Percentiles rank a stretch among this genome's conserved stretches.
Conservation (phyloP, 2,113 vertebrate genomes). For the mouse (Mus musculus) region DNA sequence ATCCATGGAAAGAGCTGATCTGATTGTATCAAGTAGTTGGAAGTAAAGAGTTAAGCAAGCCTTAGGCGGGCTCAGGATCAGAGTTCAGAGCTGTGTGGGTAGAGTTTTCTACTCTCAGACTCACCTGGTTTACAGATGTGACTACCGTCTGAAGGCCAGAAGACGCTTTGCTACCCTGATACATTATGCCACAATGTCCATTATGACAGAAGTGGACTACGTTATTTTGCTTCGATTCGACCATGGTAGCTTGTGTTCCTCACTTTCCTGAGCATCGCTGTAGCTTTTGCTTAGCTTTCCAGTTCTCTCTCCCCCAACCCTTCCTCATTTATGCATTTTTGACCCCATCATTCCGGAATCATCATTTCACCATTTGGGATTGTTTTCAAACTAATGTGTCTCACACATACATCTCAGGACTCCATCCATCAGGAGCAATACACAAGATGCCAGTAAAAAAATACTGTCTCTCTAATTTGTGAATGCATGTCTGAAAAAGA, state of each 20-base stretch:
- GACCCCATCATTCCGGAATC: constrained; percentile 43
- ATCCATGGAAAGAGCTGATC: background rate
- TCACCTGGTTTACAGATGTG: constrained; percentile 56
- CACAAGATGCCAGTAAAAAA: constrained; percentile 50
- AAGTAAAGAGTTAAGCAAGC: constrained; percentile 42
- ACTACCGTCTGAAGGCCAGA: constrained; percentile 49
- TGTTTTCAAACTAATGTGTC: constrained; percentile 69
- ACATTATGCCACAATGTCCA: constrained; percentile 51
- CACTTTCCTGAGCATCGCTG: background rate
- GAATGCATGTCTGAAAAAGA: constrained; percentile 69
- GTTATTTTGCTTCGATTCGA: constrained; percentile 42
- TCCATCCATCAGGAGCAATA: constrained; percentile 46
- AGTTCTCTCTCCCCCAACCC: background rate
- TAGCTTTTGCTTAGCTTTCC: constrained; percentile 24
- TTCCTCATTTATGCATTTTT: constrained; percentile 54
- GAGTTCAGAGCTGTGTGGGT: constrained; percentile 28
- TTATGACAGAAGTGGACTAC: constrained; percentile 21
- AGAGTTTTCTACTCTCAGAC: background rate
- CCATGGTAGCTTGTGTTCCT: constrained; percentile 47
- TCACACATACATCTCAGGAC: constrained; percentile 41
- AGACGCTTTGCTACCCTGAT: constrained; percentile 13
- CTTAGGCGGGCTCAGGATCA: constrained; percentile 27
- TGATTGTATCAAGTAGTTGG: background rate
- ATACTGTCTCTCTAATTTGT: constrained; percentile 12
- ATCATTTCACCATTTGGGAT: constrained; percentile 44